Evolutionary conservation across 2,888 invertebrate genomes (phyloP), one percentile per base, ranked within the genome.

Genomic region (Drosophila mayaguana): DNA sequence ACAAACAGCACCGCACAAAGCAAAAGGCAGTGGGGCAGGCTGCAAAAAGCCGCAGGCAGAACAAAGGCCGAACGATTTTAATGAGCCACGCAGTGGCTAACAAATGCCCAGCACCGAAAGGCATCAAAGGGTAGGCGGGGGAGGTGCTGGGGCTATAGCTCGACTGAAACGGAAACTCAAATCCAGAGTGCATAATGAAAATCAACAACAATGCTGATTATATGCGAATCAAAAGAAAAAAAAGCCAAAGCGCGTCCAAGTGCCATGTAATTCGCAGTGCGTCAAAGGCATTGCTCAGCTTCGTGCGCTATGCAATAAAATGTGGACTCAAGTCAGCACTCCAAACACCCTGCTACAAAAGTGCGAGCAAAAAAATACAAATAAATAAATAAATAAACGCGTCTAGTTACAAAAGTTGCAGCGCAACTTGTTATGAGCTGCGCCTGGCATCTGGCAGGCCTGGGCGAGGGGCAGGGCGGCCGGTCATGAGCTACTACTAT

Each of bases 221-320:
- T 76, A 88, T 85, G 89, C 80, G 89, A 88, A 88, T 89, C 81
- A 85, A 88, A 81, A 78, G 80, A 80, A 78, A 77, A 73, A 67
- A 77, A 86, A 75, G 57, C 64, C 63, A 70, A 68, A 75, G 71
- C 63, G 63, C 62, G 66, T 72, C 56, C 66, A 75, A 75, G 72
- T 68, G 69, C 69, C 71, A 83, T 77, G 78, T 80, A 73, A 80
- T 82, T 80, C 71, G 60, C 72, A 69, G 68, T 80, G 82, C 81
- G 72, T 83, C 82, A 86, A 82, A 82, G 81, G 68, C 63, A 57
- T 69, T 57, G 48, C 67, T 61, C 62, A 18, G 42, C 32, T 36
- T 14, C 63, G 9, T 14, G 25, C 56, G 56, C 20, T 48, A 54
- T 18, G 46, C 56, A 63, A 73, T 74, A 66, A 59, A 73, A 55